Evolutionary conservation across 2,113 vertebrate species (phyloP).

Genomic region (Semicossyphus pulcher): DNA sequence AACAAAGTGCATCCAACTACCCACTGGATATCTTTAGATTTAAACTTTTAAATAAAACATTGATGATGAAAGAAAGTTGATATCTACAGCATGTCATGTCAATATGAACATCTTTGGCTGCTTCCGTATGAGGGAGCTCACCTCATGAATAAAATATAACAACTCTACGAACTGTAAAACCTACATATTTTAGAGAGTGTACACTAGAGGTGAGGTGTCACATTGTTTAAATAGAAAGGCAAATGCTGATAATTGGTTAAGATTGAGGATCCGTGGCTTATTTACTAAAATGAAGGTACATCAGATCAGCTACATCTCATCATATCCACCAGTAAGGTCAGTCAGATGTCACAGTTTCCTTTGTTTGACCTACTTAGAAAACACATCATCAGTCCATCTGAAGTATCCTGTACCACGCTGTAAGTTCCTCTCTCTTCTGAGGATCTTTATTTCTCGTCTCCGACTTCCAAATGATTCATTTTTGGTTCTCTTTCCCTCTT

Average conservation of each 20-base stretch:
- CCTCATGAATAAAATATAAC: background rate
- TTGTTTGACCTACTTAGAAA: constrained; percentile 60
- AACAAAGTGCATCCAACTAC: constrained; percentile 10
- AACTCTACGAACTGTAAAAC: background rate
- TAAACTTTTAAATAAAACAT: background rate
- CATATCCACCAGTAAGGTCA: constrained; percentile 52
- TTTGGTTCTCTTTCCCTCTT: constrained; percentile 36
- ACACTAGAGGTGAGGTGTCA: background rate
- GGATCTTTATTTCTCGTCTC: constrained; percentile 14
- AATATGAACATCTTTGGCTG: background rate
- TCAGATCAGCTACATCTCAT: background rate
- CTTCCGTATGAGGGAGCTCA: background rate
- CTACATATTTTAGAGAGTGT: background rate
- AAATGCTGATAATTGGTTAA: constrained; percentile 1
- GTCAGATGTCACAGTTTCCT: constrained; percentile 38
- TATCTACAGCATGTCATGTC: background rate
- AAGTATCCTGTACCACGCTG: constrained; percentile 26
- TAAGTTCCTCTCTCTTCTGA: constrained; percentile 47
- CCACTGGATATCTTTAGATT: constrained; percentile 12
- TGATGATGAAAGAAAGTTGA: background rate
- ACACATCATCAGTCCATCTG: constrained; percentile 44
- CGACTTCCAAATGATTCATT: constrained; percentile 48
- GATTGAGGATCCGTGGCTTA: too few relatives aligned
- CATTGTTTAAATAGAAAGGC: background rate
- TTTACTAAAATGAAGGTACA: too few relatives aligned